Evolutionary conservation across 1,140 invertebrate genomes (phyloP).

Genomic region (Diorhabda carinulata): DNA sequence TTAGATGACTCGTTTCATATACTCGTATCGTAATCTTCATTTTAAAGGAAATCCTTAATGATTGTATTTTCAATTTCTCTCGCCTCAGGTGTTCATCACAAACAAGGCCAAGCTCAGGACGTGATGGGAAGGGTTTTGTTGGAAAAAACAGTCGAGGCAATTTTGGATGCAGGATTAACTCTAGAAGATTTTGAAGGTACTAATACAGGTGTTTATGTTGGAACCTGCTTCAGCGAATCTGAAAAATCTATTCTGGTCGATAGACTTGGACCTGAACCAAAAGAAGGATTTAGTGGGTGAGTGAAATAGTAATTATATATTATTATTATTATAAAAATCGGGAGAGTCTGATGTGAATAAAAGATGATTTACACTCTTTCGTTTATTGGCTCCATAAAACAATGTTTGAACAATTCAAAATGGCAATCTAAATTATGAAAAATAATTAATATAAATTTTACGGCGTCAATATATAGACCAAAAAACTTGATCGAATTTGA

Average conservation of each 20-base stretch:
- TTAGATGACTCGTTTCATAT: neutral
- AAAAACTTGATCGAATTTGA: no score
- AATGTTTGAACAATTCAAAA: no score
- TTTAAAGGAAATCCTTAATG: no score
- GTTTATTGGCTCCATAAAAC: no score
- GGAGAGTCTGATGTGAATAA: no score
- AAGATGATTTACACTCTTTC: no score
- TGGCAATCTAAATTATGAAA: no score
- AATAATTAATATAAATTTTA: no score
- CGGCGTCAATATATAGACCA: no score
- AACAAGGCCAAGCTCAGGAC: slow-evolving; percentile 83
- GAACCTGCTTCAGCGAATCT: slow-evolving; percentile 74
- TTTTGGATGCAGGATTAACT: slow-evolving; percentile 79
- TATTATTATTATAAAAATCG: no score
- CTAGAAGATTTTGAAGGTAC: slow-evolving; percentile 60
- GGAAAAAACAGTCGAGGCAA: slow-evolving; percentile 80
- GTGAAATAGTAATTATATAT: slow-evolving; percentile 16
- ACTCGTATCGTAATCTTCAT: neutral
- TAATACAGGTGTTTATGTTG: slow-evolving; percentile 79
- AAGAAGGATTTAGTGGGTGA: slow-evolving; percentile 53
- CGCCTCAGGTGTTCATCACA: slow-evolving; percentile 61
- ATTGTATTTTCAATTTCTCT: no score
- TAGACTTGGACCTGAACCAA: slow-evolving; percentile 54
- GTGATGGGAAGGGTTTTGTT: slow-evolving; percentile 81
- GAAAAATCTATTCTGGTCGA: slow-evolving; percentile 69